Evolutionary conservation across 2,888 invertebrate species (phyloP), one percentile per base, ranked within the genome.

Genomic region (Brenthis ino): DNA sequence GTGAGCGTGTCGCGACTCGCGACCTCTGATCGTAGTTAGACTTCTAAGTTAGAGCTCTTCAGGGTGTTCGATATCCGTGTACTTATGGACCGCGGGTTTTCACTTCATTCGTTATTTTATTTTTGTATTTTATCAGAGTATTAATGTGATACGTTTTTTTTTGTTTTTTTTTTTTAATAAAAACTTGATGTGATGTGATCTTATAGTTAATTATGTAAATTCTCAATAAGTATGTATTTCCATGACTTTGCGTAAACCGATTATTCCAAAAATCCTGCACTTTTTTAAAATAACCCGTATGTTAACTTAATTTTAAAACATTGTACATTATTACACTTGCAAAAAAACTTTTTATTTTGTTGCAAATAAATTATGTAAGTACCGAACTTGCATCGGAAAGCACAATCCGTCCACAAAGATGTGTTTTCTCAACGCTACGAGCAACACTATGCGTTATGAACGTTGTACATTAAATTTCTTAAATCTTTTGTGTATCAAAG

Each of bases 341-440:
- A 12, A 4, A 24, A 3, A 28, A 28, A 28, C 4, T 28, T 3
- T 54, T 54, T 16, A 3, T 28, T n/a, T 33, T 33, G 24, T 14
- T 47, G n/a, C 13, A 24, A 11, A 63, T 8, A 37, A 16, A 20
- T 28, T 28, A 28, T 28, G 28, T 28, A 28, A 48, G 51, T 57
- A 37, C 20, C 50, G 33, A 61, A 54, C 24, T 47, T 37, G 33
- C 6, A 72, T 76, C 80, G 77, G 79, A 81, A 84, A 77, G 77
- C 83, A 85, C 82, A 83, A 85, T 88, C 89, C 89, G 89, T 89
- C 89, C 89, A 87, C 78, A 79, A 79, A 79, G 77, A 77, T 79
- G 80, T 80, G 79, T 82, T 82, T 80, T 80, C 80, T 80, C 28
- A 56, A 55, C 54, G 50, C 58, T 48, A 24, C 33, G 20, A 43